These are phyloP conservation scores for Julus scandinavius DNA, from an alignment of 2,888 invertebrate species.

Conservation along the genomic window DNA sequence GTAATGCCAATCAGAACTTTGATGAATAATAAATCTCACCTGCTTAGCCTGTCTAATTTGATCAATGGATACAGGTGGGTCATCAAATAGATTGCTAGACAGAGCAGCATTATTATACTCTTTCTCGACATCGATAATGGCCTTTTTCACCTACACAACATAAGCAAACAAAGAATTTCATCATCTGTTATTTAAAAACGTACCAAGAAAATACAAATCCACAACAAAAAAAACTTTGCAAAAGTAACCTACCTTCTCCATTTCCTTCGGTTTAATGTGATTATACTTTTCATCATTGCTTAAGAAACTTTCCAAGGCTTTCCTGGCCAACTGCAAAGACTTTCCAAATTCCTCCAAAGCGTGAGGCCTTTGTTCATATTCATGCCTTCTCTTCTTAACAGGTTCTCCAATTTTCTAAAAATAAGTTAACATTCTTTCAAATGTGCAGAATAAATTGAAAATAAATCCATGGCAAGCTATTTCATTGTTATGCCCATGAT, in stretches of 20 bases:
- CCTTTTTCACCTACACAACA: conserved; percentile 70
- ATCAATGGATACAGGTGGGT: conserved; percentile 80
- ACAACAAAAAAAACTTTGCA: conserved; percentile 3
- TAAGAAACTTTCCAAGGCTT: conserved; percentile 77
- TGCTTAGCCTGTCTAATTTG: conserved; percentile 84
- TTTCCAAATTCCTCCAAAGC: conserved; percentile 84
- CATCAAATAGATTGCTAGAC: conserved; percentile 67
- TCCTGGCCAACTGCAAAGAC: conserved; percentile 81
- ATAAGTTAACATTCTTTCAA: not conserved
- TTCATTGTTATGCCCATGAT: too few relatives aligned
- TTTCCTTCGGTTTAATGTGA: conserved; percentile 76
- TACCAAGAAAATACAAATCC: not conserved
- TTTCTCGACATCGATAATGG: conserved; percentile 76
- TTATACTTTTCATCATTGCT: conserved; percentile 76
- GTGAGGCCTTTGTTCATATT: conserved; percentile 81
- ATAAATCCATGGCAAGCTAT: too few relatives aligned
- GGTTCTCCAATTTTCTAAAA: conserved; percentile 86
- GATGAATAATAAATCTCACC: conserved; percentile 68
- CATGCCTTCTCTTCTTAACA: conserved; percentile 82
- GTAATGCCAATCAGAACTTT: not conserved
- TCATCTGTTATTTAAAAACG: not conserved
- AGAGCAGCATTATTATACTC: conserved; percentile 75
- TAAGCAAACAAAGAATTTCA: not conserved
- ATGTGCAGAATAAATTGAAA: not conserved
- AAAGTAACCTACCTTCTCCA: conserved; percentile 77